Percentiles rank a stretch among this genome's conserved stretches.
Conservation (phyloP, 1,140 invertebrate species). For the Lepidostoma basale region DNA sequence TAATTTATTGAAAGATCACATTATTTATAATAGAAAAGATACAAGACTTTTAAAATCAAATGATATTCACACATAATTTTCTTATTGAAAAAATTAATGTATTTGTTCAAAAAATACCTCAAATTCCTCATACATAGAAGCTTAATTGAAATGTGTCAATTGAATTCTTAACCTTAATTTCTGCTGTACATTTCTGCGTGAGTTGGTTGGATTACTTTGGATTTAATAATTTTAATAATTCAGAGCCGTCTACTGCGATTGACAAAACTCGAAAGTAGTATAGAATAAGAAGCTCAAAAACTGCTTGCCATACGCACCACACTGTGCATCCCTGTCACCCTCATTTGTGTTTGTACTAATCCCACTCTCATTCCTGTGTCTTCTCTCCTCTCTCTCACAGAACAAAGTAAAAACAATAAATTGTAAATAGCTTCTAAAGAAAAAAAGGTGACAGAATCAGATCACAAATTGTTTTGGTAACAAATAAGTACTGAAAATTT, state of each 20-base stretch:
- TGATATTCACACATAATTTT: no score
- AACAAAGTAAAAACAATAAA: constrained; percentile 27
- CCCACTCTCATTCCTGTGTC: not conserved
- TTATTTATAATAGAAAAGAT: no score
- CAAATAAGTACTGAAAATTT: constrained; percentile 21
- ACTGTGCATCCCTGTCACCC: not conserved
- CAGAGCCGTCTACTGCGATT: constrained; percentile 25
- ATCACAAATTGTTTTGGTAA: constrained; percentile 11
- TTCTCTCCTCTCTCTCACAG: not conserved
- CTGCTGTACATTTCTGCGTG: no score
- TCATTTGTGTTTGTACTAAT: constrained; percentile 23
- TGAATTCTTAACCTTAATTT: no score
- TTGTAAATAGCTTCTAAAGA: constrained; percentile 33
- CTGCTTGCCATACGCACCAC: not conserved
- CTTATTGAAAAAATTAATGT: no score
- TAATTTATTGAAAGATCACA: no score
- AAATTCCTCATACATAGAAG: no score
- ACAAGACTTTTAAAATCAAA: no score
- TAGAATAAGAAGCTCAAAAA: constrained; percentile 29
- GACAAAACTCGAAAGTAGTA: constrained; percentile 14
- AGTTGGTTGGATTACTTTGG: no score
- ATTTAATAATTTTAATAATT: no score
- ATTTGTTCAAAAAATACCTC: no score
- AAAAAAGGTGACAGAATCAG: constrained; percentile 10
- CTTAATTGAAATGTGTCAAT: no score